Evolutionary conservation across 2,113 vertebrate genomes (phyloP).

Genomic region (Stomatorhinus ivindoensis): DNA sequence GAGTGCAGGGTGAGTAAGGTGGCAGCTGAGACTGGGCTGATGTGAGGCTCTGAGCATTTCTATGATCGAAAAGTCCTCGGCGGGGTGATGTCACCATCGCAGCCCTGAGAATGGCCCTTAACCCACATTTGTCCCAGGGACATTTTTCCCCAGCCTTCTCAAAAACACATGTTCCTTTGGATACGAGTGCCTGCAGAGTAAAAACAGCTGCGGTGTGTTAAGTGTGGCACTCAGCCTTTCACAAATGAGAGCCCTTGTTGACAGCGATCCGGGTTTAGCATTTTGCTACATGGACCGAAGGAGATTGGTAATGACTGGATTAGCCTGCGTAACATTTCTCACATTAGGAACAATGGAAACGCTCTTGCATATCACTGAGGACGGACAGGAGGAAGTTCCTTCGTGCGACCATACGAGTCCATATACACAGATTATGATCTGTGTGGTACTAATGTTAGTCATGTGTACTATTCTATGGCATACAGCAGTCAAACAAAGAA

Average conservation of each 20-base stretch:
- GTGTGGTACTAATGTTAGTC: neutral
- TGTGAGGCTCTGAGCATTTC: neutral
- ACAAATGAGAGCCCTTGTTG: neutral
- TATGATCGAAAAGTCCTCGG: neutral
- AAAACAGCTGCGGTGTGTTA: neutral
- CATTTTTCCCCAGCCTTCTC: neutral
- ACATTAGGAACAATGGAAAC: neutral
- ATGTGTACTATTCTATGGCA: neutral
- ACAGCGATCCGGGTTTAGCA: neutral
- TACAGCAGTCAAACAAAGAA: neutral
- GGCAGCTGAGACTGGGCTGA: neutral
- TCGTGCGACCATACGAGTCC: neutral
- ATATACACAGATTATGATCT: neutral
- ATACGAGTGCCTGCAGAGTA: neutral
- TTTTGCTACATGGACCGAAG: neutral
- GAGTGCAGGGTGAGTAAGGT: neutral
- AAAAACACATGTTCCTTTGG: neutral
- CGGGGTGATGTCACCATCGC: neutral
- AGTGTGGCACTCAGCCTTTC: neutral
- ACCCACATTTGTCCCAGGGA: neutral
- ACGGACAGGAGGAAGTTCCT: neutral
- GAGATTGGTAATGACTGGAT: neutral
- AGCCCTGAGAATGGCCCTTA: neutral
- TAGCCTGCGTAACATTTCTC: neutral
- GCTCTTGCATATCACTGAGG: neutral